Base-by-base conservation (phyloP, 2,797 vertebrate species). In the Dendrocincla tyrannina region DNA sequence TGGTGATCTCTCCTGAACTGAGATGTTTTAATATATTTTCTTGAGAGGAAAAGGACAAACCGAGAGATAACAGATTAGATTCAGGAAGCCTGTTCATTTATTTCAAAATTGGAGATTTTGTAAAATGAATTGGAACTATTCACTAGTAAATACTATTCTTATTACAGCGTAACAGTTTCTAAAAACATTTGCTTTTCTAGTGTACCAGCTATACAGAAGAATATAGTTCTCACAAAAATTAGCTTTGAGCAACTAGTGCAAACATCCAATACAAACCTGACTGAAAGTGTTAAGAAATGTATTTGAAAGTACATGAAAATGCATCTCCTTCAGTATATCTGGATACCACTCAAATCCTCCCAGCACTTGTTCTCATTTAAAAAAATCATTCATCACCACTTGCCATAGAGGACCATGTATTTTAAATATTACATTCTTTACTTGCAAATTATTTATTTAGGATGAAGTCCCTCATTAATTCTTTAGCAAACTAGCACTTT, bases 51-150 rank as follows among this genome's bases (percentile, higher is more conserved):
- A 74, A 95, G 69, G 77, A 94, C 46, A 93, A 85, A 89, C n/a
- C 42, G 75, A 85, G 80, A 95, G 42, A 79, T 83, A 85, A 70
- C 50, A 83, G 44, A 85, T 96, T 68, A 64, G 25, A 41, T 93
- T 78, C 27, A 94, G 94, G 95, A 95, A 95, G 64, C 89, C 67
- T 91, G 67, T 73, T 81, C 68, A 63, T 97, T 97, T 97, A 97
- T 97, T 97, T 97, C 83, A 96, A 97, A 97, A 96, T 42, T 44
- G 25, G 33, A 93, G 37, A 66, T 73, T 91, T 91, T 95, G 82
- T 87, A 96, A 97, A 96, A 95, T 96, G 92, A 96, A 86, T 55
- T 91, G 16, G 44, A 95, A 64, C 95, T 96, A 85, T 91, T 95
- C 16, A 66, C 88, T 93, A 88, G 68, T 94, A 93, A 85, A 96